Evolutionary conservation across 2,888 invertebrate genomes (phyloP), one percentile per base, ranked within the genome.

Genomic region (Heterodera filipjevi): DNA sequence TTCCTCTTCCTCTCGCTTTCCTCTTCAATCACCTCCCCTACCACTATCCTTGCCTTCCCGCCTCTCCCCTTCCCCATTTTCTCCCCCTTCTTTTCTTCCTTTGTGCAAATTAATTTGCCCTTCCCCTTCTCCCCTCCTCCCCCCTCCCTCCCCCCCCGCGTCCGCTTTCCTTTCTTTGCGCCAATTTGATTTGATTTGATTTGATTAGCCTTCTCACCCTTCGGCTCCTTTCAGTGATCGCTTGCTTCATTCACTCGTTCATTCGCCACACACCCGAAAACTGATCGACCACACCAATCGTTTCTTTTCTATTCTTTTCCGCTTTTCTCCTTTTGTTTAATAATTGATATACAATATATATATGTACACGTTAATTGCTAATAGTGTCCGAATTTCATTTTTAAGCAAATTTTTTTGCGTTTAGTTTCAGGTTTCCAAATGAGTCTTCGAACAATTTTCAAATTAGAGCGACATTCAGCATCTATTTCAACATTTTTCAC

Each of bases 121-220:
- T 12, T n/a, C 59, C 8, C 49, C 19, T 59, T 59, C n/a, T 59
- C 59, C 27, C 27, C 27, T n/a, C 27, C 59, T 27, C 10, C 16
- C 16, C 59, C 59, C 27, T 59, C 12, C n/a, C 6, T 53, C 22
- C 22, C 22, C 16, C 53, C 22, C 22, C n/a, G n/a, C n/a, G n/a
- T n/a, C n/a, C n/a, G n/a, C n/a, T n/a, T n/a, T n/a, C 22, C 53
- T 2, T 53, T 53, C 53, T 22, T 53, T 53, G 19, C 19, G 19
- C 14, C 16, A 53, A 53, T 53, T 53, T 53, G 27, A 59, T 59
- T 59, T 59, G 59, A 59, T 59, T 59, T 59, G 59, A 59, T 59
- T 59, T 59, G 59, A 59, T 59, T 59, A 59, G 59, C 59, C 27
- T 22, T 10, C 27, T 27, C 59, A 8, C n/a, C 59, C 22, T 27